A percentile compares a stretch with the other conserved stretches of the same genome.
Conservation (phyloP, 2,888 invertebrate species). For the Hyposoter dolosus region DNA sequence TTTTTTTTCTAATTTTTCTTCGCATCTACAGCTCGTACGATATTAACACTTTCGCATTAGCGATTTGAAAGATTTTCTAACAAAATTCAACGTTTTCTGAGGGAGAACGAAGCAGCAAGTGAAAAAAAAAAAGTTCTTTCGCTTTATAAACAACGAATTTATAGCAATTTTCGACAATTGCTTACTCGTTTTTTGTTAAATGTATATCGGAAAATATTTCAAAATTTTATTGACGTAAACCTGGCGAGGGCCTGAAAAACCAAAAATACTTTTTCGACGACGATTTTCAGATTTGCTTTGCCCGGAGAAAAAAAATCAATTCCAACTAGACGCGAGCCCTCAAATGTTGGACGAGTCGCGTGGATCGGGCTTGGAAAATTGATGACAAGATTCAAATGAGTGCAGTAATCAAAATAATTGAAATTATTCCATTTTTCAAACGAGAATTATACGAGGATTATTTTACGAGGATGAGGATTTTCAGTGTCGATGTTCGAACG, state of each 20-base stretch:
- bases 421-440: not conserved
- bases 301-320: not conserved
- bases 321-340: not conserved
- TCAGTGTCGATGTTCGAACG: not conserved
- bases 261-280: too few species aligned
- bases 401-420: not conserved
- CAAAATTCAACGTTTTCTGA: not conserved
- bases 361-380: not conserved
- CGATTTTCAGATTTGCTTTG: too few species aligned
- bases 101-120: not conserved
- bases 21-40: constrained; percentile 41
- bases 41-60: constrained; percentile 17
- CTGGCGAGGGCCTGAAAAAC: too few species aligned
- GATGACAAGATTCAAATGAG: not conserved
- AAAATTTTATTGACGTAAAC: too few species aligned
- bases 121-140: not conserved
- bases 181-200: too few species aligned
- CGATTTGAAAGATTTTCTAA: not conserved
- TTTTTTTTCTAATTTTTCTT: constrained; percentile 18
- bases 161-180: not conserved
- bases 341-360: not conserved
- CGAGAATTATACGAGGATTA: too few species aligned
- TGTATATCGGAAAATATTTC: too few species aligned
- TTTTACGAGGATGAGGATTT: not conserved
- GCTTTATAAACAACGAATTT: not conserved